Base-by-base conservation (phyloP, 2,888 invertebrate genomes). In the Agrotis clavis region DNA sequence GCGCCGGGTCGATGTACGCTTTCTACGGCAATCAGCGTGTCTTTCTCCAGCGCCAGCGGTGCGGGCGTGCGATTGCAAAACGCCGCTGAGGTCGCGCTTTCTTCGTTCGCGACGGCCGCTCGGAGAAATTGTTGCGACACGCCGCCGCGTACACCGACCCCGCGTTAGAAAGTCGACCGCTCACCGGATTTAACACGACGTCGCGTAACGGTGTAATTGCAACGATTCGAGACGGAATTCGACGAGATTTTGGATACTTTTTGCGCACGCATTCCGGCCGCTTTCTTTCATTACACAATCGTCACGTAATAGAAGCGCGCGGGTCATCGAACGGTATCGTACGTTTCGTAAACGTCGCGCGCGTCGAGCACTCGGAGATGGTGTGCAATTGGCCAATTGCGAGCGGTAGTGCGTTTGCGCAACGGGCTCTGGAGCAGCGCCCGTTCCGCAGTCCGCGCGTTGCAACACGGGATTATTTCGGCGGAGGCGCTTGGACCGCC, bases 101-200 rank as follows among this genome's bases (percentile, higher is more conserved):
- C 96, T 96, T 96, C 96, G 94, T 93, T 93, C 92, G 95, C 96
- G 91, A 94, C 91, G 93, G 92, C 87, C 90, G 94, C 92, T 87
- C 89, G 94, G 96, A 96, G 96, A 96, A 96, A 96, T 96, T 96
- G 93, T 96, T 96, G 96, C 96, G 95, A 94, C 96, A 96, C 93
- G 90, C 88, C 90, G 90, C 90, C 91, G 92, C 93, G 95, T 96
- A 92, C 95, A 93, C 94, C 95, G 96, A 95, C 96, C 95, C 93
- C 96, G 93, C 92, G 95, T 94, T 96, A 96, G 96, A 96, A 96
- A 96, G 96, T 95, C 95, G 94, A 94, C 94, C 95, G 93, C 92
- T 95, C 95, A 94, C 95, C 96, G 95, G 95, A 96, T 95, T 95
- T 93, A 93, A 94, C 94, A 93, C 92, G 92, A 90, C 81, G 88